Evolutionary conservation across 1,140 invertebrate genomes (phyloP).

Genomic region (Drosophila parvula): DNA sequence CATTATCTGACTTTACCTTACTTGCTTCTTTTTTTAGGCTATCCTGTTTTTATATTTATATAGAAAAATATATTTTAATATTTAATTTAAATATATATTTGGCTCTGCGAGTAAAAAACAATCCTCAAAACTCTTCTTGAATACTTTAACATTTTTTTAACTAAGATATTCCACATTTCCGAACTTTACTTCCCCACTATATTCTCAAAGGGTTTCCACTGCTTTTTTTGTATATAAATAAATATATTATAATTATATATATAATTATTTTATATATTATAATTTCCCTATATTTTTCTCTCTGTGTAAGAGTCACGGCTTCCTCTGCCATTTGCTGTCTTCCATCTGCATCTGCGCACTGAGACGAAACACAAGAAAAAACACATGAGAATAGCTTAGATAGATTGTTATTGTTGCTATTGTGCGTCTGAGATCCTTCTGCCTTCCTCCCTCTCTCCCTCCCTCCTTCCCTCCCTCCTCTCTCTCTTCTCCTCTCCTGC

Average conservation of each 20-base stretch:
- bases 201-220: too few species aligned
- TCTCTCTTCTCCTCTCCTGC: slow-evolving; percentile 10
- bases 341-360: slow-evolving; percentile 46
- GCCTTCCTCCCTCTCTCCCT: slow-evolving; percentile 11
- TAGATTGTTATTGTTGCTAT: slow-evolving; percentile 39
- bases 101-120: too few species aligned
- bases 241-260: not conserved
- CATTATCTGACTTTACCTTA: too few species aligned
- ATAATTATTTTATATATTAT: not conserved
- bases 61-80: not conserved
- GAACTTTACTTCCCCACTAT: too few species aligned
- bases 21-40: too few species aligned
- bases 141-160: too few species aligned
- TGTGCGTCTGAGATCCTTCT: slow-evolving; percentile 54
- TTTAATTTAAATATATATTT: slow-evolving; percentile 2
- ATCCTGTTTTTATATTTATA: not conserved
- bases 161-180: too few species aligned
- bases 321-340: slow-evolving; percentile 39
- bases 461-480: slow-evolving; percentile 3
- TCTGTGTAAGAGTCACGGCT: slow-evolving; percentile 9
- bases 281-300: slow-evolving; percentile 31
- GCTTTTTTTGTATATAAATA: not conserved
- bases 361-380: not conserved
- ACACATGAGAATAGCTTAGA: slow-evolving; percentile 2
- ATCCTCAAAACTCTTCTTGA: too few species aligned